Evolutionary conservation across 2,113 vertebrate genomes (phyloP).

Genomic region (Cyprinodon brontotheroides): DNA sequence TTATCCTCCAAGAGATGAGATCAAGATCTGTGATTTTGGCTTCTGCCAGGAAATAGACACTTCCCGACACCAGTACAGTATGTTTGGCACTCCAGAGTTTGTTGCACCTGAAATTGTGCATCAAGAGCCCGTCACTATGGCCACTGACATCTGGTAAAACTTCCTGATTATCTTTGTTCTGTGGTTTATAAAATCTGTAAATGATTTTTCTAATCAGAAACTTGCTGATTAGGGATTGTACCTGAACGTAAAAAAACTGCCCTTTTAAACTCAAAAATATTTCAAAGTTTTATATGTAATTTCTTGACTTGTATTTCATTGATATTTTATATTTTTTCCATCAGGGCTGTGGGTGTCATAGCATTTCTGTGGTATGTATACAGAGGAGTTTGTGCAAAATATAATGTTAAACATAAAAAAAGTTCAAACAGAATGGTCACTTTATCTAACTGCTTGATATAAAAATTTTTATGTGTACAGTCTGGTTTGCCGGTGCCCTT

Average conservation of each 20-base stretch:
- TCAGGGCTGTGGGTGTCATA: slow-evolving; percentile 92
- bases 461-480: slow-evolving; percentile 64
- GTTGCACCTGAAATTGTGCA: slow-evolving; percentile 92
- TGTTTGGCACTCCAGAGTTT: slow-evolving; percentile 91
- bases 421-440: neutral
- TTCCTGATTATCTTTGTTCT: neutral
- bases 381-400: neutral
- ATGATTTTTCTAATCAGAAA: neutral
- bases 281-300: neutral
- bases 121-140: slow-evolving; percentile 87
- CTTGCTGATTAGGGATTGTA: neutral
- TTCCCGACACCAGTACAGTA: slow-evolving; percentile 87
- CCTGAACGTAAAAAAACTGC: too few relatives aligned
- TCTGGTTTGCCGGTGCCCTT: slow-evolving; percentile 89
- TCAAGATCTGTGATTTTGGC: slow-evolving; percentile 98
- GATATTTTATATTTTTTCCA: slow-evolving; percentile 24
- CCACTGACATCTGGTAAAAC: slow-evolving; percentile 91
- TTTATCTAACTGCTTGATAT: neutral
- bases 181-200: neutral
- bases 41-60: slow-evolving; percentile 90
- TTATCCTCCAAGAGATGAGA: slow-evolving; percentile 87
- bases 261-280: too few relatives aligned
- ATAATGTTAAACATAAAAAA: neutral
- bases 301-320: neutral
- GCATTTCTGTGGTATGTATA: slow-evolving; percentile 89